phyloP scores from a whole-genome alignment of 1,140 invertebrate species.

The Gonatopus flavifemur region DNA sequence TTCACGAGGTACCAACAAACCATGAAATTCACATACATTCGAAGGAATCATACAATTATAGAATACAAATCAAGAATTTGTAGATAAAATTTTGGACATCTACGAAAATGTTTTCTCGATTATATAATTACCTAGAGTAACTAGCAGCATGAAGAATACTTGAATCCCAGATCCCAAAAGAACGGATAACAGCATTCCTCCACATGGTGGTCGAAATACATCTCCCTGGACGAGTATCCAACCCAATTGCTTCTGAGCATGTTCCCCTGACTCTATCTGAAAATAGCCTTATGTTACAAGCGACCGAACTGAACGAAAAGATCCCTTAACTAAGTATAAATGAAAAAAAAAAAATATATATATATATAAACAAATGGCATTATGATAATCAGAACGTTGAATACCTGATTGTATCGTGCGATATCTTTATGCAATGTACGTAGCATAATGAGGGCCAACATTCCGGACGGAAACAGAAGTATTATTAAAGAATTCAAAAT shows the following conservation, averaged over 20 bases:
- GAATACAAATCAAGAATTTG: not conserved
- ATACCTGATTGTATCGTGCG: constrained; percentile 92
- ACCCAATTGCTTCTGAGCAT: constrained; percentile 98
- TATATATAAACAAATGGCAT: not conserved
- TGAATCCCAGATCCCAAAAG: constrained; percentile 94
- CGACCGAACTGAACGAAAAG: constrained; percentile 33
- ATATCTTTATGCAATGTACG: constrained; percentile 98
- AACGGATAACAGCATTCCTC: constrained; percentile 94
- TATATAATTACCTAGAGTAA: constrained; percentile 63
- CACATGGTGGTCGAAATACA: constrained; percentile 92
- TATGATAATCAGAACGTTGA: no score
- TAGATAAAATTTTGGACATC: no score
- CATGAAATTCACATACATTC: no score
- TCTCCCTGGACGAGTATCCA: constrained; percentile 98
- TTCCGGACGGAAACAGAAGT: constrained; percentile 89
- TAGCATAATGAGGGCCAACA: constrained; percentile 99
- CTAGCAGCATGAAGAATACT: constrained; percentile 73
- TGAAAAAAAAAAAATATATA: not conserved
- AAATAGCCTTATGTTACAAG: constrained; percentile 50
- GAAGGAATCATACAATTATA: not conserved
- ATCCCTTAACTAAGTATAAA: constrained; percentile 1
- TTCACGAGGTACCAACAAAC: no score
- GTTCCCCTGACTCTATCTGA: constrained; percentile 91
- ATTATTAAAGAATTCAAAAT: constrained; percentile 90
- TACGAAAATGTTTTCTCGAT: no score